Base-by-base conservation (phyloP, 2,113 vertebrate species). In the Hippocampus abdominalis region DNA sequence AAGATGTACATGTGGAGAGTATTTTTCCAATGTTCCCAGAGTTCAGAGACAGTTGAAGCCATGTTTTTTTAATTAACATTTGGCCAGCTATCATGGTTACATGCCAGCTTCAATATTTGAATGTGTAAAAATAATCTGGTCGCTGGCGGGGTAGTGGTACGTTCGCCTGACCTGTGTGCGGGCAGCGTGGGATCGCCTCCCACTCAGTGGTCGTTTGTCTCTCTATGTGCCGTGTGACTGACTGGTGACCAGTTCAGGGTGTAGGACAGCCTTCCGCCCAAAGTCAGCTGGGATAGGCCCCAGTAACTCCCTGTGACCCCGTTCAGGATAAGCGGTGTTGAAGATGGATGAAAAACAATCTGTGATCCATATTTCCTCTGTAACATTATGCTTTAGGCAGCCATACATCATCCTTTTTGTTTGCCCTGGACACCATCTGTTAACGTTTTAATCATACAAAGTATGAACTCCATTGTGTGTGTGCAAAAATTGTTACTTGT, bases 41-140 rank as follows among this genome's bases (percentile, higher is more conserved):
- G 86, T 69, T 72, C 61, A 57, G 11, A 32, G 63, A 64, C 71
- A 80, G 91, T 87, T 91, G 87, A 91, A 83, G 69, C 72, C 16
- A 68, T 90, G 89, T 90, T 93, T 92, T 92, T 86, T 32, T 36
- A 36, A 87, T 91, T 86, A 89, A 90, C 62, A 32, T 72, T 82
- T 87, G 86, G 87, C 65, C 80, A 73, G 89, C 88, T 86, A 84
- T 60, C 8, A 80, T 84, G 88, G 88, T 89, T 74, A 25, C 23
- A 69, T 62, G 29, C 36, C 15, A 32, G 4, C 29, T 36, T 16
- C 29, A 20, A 32, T 29, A 36, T 36, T 20, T 36, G 27, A 36
- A 61, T 60, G 36, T 21, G 29, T 61, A 23, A 23, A 54, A 23
- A n/a, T 21, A 54, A 23, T 54, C 51, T 54, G 20, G 29, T 32